Percentiles rank a stretch among this genome's conserved stretches.
Evolutionary conservation across 2,113 vertebrate genomes (phyloP).

Genomic region (Pollimyrus isidori): DNA sequence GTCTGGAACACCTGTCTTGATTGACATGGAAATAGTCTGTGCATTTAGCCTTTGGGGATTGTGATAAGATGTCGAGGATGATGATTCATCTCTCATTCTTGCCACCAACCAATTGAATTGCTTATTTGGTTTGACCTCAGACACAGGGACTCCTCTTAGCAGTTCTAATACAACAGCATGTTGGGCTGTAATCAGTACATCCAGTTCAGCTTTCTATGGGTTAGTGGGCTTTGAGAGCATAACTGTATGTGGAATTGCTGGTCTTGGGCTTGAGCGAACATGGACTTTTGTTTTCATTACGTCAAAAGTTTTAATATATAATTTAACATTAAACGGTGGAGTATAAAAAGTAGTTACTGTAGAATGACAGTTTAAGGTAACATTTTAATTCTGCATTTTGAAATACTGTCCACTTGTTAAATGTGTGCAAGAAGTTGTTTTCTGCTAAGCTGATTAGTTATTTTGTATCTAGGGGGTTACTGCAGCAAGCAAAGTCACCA

Average conservation of each 20-base stretch:
- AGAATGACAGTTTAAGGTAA: neutral
- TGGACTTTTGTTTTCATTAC: neutral
- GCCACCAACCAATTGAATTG: neutral
- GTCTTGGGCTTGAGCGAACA: neutral
- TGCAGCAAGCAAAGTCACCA: neutral
- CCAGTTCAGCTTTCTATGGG: neutral
- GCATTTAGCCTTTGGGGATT: neutral
- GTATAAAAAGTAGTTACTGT: no score
- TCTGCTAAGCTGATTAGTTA: neutral
- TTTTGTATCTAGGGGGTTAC: neutral
- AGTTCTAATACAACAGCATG: neutral
- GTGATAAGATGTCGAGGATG: neutral
- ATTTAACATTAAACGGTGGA: neutral
- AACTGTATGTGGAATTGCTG: neutral
- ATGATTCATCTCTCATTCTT: neutral
- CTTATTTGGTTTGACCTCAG: neutral
- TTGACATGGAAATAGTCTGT: neutral
- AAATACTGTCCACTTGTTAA: neutral
- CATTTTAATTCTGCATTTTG: neutral
- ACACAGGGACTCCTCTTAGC: neutral
- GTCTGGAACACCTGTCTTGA: neutral
- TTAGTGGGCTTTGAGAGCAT: neutral
- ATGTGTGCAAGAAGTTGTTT: neutral
- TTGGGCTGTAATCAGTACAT: neutral
- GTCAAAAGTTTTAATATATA: neutral